A percentile compares a stretch with the other conserved stretches of the same genome.
phyloP scores from a whole-genome alignment of 2,113 vertebrate genomes.

The Zingel zingel region DNA sequence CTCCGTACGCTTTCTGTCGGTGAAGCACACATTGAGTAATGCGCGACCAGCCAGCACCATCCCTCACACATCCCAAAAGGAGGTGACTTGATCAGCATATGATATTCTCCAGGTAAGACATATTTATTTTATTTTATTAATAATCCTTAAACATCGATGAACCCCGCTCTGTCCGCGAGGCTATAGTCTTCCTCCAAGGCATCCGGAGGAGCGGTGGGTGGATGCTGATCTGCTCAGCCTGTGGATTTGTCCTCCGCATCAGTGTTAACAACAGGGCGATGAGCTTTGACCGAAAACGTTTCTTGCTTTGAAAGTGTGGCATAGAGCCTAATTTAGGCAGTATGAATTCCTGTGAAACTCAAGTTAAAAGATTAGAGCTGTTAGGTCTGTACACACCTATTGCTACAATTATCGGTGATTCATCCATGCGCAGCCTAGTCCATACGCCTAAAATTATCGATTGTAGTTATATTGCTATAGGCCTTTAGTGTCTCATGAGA shows the following conservation, averaged over 20 bases:
- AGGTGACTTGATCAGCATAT: constrained; percentile 62
- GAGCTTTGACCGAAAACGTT: constrained; percentile 31
- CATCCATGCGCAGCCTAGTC: constrained; percentile 52
- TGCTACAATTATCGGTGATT: constrained; percentile 45
- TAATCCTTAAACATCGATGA: neutral
- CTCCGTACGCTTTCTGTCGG: constrained; percentile 53
- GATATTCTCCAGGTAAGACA: constrained; percentile 65
- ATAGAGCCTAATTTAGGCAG: neutral
- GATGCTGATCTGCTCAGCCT: constrained; percentile 60
- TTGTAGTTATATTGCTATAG: constrained; percentile 43
- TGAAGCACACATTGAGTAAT: constrained; percentile 62
- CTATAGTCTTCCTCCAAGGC: constrained; percentile 15
- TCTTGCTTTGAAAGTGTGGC: neutral
- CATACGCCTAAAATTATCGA: constrained; percentile 50
- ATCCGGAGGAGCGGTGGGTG: constrained; percentile 36
- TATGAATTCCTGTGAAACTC: neutral
- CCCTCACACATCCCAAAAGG: constrained; percentile 13
- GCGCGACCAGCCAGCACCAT: constrained; percentile 55
- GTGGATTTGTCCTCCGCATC: constrained; percentile 62
- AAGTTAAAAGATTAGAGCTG: neutral
- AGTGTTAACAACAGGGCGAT: constrained; percentile 40
- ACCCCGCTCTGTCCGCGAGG: neutral
- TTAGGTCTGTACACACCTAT: constrained; percentile 20
- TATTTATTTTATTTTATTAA: neutral
- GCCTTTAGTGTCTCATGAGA: constrained; percentile 42